phyloP scores from a whole-genome alignment of 1,140 invertebrate genomes.

The Batillaria attramentaria region DNA sequence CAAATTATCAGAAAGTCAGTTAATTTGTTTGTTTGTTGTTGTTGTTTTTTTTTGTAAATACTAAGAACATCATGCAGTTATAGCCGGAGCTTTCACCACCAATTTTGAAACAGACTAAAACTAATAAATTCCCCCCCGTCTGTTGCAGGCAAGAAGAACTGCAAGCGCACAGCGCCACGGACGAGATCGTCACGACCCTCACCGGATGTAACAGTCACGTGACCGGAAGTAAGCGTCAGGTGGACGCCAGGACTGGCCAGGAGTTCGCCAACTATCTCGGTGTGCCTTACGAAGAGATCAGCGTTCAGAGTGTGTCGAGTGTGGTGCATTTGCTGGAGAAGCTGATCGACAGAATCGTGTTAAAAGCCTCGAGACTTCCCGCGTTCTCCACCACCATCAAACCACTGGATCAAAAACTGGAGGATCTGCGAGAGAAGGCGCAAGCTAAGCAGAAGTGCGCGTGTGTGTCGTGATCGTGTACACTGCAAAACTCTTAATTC shows the following conservation, averaged over 20 bases:
- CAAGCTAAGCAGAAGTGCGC: background rate
- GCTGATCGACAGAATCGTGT: slow-evolving; percentile 15
- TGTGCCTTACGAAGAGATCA: slow-evolving; percentile 22
- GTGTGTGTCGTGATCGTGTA: no score
- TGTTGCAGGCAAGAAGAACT: slow-evolving; percentile 10
- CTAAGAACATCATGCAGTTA: no score
- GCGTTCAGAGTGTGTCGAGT: background rate
- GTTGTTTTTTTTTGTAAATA: background rate
- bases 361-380: slow-evolving; percentile 13
- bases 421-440: background rate
- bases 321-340: slow-evolving; percentile 15
- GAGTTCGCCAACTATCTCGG: slow-evolving; percentile 12
- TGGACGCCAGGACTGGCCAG: background rate
- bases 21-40: background rate
- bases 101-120: background rate
- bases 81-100: no score
- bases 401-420: slow-evolving; percentile 14
- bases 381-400: slow-evolving; percentile 14
- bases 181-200: slow-evolving; percentile 11
- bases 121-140: background rate
- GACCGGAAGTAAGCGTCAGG: slow-evolving; percentile 12
- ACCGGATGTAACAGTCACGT: slow-evolving; percentile 22
- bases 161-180: background rate
- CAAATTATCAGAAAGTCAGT: no score
- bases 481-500: no score